Evolutionary conservation across 53 echinoderm and acorn worm genomes (phyloP).

Genomic region (Holothuria scabra): DNA sequence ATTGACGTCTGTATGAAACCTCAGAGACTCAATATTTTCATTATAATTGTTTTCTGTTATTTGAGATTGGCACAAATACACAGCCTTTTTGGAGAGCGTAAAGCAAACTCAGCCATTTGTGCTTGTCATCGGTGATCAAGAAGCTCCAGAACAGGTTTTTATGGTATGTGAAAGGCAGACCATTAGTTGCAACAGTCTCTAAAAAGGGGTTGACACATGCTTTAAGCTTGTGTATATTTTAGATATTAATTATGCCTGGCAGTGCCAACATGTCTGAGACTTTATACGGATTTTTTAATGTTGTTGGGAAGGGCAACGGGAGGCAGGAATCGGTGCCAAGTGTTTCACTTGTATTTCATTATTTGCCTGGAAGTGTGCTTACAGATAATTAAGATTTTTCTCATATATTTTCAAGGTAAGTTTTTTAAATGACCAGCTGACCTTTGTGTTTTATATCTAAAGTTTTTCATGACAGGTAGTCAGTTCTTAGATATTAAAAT

Average conservation of each 20-base stretch:
- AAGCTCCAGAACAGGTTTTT: constrained; percentile 16
- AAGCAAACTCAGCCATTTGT: constrained; percentile 5
- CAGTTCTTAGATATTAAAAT: too few relatives aligned
- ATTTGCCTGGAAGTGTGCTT: neutral
- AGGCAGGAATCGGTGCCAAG: neutral
- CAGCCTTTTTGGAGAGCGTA: constrained; percentile 2
- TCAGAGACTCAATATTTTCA: neutral
- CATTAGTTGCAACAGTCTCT: neutral
- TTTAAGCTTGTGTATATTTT: constrained; percentile 12
- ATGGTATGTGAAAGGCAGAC: constrained; percentile 4
- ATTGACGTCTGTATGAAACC: neutral
- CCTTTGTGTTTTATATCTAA: too few relatives aligned
- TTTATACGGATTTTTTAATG: constrained; percentile 9
- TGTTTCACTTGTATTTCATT: constrained; percentile 1
- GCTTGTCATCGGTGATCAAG: neutral
- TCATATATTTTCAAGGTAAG: too few relatives aligned
- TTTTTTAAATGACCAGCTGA: too few relatives aligned
- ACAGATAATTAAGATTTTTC: too few relatives aligned
- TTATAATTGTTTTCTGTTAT: neutral
- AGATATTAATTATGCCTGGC: constrained; percentile 9
- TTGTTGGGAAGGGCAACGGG: constrained; percentile 17
- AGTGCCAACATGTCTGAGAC: constrained; percentile 26
- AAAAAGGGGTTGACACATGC: constrained; percentile 1
- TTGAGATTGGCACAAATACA: constrained; percentile 30
- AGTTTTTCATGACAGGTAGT: too few relatives aligned